Evolutionary conservation across 2,888 invertebrate species (phyloP).

Genomic region (Acheta domesticus): DNA sequence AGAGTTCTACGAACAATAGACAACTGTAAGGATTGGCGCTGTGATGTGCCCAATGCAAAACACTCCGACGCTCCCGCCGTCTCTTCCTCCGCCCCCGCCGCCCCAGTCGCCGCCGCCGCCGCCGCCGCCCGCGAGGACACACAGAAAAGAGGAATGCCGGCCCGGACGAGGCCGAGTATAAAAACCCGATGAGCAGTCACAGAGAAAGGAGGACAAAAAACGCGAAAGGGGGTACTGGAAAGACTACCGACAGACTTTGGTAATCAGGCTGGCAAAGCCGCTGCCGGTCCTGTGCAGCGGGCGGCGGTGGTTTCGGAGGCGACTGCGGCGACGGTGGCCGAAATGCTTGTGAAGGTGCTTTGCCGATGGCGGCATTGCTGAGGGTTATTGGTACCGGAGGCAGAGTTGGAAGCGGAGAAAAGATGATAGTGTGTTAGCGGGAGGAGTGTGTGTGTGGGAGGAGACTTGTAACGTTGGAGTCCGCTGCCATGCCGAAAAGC

Average conservation of each 20-base stretch:
- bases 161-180: not conserved
- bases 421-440: no score
- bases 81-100: not conserved
- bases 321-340: no score
- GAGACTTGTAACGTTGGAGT: no score
- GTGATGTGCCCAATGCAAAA: conserved; percentile 21
- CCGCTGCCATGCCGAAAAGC: no score
- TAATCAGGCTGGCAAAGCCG: not conserved
- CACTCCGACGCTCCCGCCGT: not conserved
- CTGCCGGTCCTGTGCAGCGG: not conserved
- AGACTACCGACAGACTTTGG: not conserved
- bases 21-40: conserved; percentile 37
- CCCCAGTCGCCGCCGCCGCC: not conserved
- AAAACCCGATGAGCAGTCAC: not conserved
- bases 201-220: conserved; percentile 5
- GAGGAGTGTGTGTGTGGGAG: no score
- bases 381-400: no score
- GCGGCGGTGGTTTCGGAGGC: not conserved
- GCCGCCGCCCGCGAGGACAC: not conserved
- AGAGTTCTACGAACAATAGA: conserved; percentile 37
- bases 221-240: not conserved
- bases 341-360: no score
- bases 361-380: no score
- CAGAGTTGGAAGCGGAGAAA: no score
- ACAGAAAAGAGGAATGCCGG: not conserved